Evolutionary conservation across 2,113 vertebrate species (phyloP).

Genomic region (Burhinus oedicnemus): DNA sequence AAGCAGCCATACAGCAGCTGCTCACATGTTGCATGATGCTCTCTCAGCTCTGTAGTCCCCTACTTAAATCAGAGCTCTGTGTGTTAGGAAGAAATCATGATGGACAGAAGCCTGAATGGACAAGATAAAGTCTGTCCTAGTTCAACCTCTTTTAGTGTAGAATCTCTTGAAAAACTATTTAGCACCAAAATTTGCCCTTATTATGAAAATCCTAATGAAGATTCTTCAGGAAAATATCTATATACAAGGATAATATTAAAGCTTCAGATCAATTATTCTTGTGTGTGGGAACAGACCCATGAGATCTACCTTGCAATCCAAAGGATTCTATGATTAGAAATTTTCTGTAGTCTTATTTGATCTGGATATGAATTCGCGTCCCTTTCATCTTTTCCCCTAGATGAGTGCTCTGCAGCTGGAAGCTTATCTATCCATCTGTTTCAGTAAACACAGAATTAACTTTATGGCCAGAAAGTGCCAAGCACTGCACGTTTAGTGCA

Average conservation of each 20-base stretch:
- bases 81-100: neutral
- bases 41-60: neutral
- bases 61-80: neutral
- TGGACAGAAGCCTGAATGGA: neutral
- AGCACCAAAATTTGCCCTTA: neutral
- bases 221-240: neutral
- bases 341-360: neutral
- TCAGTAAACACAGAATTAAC: constrained; percentile 52
- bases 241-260: neutral
- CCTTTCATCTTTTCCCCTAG: neutral
- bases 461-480: constrained; percentile 28
- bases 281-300: neutral
- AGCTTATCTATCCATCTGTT: constrained; percentile 31
- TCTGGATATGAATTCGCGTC: neutral
- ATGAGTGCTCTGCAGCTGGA: constrained; percentile 14
- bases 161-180: neutral
- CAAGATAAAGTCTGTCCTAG: neutral
- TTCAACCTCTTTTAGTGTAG: neutral
- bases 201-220: neutral
- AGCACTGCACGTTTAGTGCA: neutral
- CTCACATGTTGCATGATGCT: neutral
- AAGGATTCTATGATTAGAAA: neutral
- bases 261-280: neutral
- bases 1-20: neutral
- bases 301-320: neutral